Conservation (phyloP, 2,888 invertebrate genomes). For the Stomorhina lunata region DNA sequence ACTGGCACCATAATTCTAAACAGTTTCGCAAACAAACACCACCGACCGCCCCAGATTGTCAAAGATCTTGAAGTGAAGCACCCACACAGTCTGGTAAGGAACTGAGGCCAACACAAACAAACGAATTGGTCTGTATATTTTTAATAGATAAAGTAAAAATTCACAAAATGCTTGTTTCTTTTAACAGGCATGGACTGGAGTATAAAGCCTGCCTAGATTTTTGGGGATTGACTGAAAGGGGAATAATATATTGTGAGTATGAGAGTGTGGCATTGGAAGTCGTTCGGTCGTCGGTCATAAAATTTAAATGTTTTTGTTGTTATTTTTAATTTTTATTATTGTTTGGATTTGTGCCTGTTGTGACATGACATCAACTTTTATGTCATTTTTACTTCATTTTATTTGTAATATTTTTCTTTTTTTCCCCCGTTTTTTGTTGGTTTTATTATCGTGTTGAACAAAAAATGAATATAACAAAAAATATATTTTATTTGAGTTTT, state of each 20-base stretch:
- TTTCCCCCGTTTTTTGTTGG: constrained; percentile 6
- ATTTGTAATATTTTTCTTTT: constrained; percentile 72
- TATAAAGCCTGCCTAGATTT: constrained; percentile 26
- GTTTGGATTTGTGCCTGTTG: constrained; percentile 64
- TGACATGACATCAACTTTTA: constrained; percentile 71
- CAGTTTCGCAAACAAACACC: constrained; percentile 1
- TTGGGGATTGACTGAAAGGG: too few relatives aligned
- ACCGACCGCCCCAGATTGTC: constrained; percentile 39
- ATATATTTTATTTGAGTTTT: constrained; percentile 27
- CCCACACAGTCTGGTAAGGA: constrained; percentile 60
- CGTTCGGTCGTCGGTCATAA: constrained; percentile 40
- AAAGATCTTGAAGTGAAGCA: constrained; percentile 43
- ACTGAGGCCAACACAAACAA: not conserved
- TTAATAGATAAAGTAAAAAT: not conserved
- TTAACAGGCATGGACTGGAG: not conserved
- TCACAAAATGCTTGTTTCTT: constrained; percentile 14
- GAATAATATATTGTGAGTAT: too few relatives aligned
- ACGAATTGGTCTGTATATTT: too few relatives aligned
- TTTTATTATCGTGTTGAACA: not conserved
- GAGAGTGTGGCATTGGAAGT: constrained; percentile 1
- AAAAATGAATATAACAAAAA: not conserved
- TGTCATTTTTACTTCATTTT: constrained; percentile 66
- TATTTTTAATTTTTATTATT: constrained; percentile 22
- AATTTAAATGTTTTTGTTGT: constrained; percentile 26
- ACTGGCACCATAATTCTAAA: constrained; percentile 56